A percentile compares a stretch with the other conserved stretches of the same genome.
Evolutionary conservation across 2,888 invertebrate species (phyloP).

Genomic region (Dolichomitus sp.): DNA sequence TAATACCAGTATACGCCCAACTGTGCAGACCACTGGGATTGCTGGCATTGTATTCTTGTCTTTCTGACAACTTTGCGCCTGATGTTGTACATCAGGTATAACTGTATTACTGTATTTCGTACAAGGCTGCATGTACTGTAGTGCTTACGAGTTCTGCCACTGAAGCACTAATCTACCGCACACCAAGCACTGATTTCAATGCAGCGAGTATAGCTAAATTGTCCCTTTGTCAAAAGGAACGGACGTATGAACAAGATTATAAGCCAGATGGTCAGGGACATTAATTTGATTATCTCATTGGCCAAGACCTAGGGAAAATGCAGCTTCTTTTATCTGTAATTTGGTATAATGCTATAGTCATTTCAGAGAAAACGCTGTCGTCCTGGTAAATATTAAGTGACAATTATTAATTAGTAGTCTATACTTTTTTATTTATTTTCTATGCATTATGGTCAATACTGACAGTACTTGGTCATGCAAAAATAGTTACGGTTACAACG

Average conservation of each 20-base stretch:
- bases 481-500: no score
- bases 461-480: no score
- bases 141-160: background rate
- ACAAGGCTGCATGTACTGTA: background rate
- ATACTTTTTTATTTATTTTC: no score
- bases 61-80: background rate
- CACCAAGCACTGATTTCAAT: conserved; percentile 1
- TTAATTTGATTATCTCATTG: background rate
- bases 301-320: background rate
- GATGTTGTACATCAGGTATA: background rate
- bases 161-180: conserved; percentile 4
- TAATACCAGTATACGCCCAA: background rate
- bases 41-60: conserved; percentile 11
- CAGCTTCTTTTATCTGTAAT: background rate
- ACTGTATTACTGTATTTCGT: background rate
- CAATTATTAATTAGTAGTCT: no score
- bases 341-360: background rate
- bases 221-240: background rate
- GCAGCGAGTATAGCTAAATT: background rate
- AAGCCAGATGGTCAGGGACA: conserved; percentile 3
- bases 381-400: no score
- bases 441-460: no score
- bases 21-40: background rate
- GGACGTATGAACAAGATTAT: background rate
- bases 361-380: background rate